phyloP scores from a whole-genome alignment of 2,797 vertebrate species.

The Acanthurus lineatus region DNA sequence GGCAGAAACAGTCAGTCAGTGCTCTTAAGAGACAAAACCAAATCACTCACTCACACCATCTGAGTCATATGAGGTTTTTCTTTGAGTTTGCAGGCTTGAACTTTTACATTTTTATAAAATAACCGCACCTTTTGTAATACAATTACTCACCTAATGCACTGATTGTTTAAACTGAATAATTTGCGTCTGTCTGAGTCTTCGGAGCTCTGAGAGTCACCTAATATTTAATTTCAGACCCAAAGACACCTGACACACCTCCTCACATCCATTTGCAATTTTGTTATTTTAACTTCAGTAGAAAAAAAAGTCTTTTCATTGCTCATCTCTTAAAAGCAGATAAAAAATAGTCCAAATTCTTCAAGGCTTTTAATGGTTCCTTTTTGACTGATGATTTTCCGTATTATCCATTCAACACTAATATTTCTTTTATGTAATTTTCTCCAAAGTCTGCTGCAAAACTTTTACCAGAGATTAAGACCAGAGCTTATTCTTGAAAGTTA shows the following conservation, averaged over 20 bases:
- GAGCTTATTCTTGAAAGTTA: not conserved
- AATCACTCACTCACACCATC: not conserved
- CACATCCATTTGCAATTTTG: not conserved
- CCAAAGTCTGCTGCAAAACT: not conserved
- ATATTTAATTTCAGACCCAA: not conserved
- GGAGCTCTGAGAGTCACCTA: not conserved
- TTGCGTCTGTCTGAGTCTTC: not conserved
- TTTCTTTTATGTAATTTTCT: no score
- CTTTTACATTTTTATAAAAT: not conserved
- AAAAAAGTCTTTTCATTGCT: not conserved
- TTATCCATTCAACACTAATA: no score
- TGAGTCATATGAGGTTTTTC: not conserved
- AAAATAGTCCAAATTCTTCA: not conserved
- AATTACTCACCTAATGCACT: not conserved
- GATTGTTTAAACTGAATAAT: not conserved
- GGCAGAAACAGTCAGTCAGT: no score
- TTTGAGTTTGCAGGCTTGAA: not conserved
- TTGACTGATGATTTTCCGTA: conserved; percentile 7
- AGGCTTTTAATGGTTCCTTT: not conserved
- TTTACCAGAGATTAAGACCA: not conserved
- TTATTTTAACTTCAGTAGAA: not conserved
- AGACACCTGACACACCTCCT: not conserved
- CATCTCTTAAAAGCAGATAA: not conserved
- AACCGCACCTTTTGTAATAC: not conserved
- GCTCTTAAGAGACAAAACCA: no score